Evolutionary conservation across 2,797 vertebrate genomes (phyloP), one percentile per base, ranked within the genome.

Genomic region (Syngnathus acus): DNA sequence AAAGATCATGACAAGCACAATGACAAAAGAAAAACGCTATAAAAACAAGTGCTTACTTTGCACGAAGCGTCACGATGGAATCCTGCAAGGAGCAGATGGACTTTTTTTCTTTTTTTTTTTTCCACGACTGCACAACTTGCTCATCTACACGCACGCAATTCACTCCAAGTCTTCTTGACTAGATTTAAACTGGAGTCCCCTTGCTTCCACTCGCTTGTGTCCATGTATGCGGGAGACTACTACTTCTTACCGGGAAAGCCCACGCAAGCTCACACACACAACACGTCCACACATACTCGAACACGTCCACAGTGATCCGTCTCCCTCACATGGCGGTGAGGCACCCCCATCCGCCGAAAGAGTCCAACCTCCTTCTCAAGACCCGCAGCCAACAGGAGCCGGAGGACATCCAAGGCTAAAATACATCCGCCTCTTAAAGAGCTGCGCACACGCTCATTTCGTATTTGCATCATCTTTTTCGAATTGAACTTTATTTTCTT

Each of bases 341-440:
- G 87, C 86, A 84, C 83, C 86, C 87, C 79, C 88, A 69, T 84
- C 82, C 64, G 86, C 81, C 82, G 76, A 55, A 75, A 76, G 14
- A 38, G 17, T 73, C 69, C 71, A 39, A 73, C 73, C 72, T 77
- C 26, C 76, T 66, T 16, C 54, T 5, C 5, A 14, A 42, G 19
- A 64, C 26, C 4, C 3, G 54, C 39, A n/a, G 40, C 42, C 68
- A 71, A 79, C 77, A 43, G 14, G 13, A 38, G 26, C 32, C 55
- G 26, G 55, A 57, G 55, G 32, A 26, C 55, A 57, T 16, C 16
- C 55, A 37, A 32, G 26, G 78, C 79, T 82, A 78, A 81, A 83
- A 79, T 77, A 78, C 73, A 78, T 66, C 51, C 69, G 38, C n/a
- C 42, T 38, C 21, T 57, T 65, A 45, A 62, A 62, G 60, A 45